A percentile compares a stretch with the other conserved stretches of the same genome.
Conservation (phyloP, 1,140 invertebrate genomes). For the Ganaspis sp. region DNA sequence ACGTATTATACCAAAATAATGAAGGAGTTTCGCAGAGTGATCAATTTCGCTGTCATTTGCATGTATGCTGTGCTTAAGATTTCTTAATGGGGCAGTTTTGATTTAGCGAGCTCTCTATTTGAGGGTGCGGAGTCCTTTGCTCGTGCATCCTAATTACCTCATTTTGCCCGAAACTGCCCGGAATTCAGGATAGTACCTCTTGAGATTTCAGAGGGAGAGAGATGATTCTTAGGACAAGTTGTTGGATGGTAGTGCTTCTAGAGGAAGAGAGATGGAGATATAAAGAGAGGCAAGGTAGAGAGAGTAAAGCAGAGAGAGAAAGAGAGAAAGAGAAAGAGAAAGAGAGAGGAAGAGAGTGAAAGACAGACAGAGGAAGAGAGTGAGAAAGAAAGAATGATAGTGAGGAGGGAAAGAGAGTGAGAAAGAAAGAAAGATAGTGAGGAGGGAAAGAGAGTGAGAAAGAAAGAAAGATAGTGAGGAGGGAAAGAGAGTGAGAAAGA, state of each 20-base stretch:
- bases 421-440: constrained; percentile 42
- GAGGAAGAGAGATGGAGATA: constrained; percentile 35
- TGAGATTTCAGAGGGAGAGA: constrained; percentile 44
- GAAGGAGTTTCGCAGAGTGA: constrained; percentile 33
- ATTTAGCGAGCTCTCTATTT: constrained; percentile 59
- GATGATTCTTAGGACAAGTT: constrained; percentile 44
- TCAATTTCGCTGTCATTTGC: constrained; percentile 62
- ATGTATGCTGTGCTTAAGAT: constrained; percentile 66
- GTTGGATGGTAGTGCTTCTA: constrained; percentile 34
- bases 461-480: constrained; percentile 36
- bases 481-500: constrained; percentile 22
- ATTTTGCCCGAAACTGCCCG: constrained; percentile 71
- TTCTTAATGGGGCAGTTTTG: constrained; percentile 70
- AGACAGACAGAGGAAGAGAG: constrained; percentile 17
- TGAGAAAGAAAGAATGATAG: constrained; percentile 30
- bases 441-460: constrained; percentile 30
- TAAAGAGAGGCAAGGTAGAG: constrained; percentile 32
- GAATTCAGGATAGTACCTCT: constrained; percentile 64
- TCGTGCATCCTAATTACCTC: constrained; percentile 75
- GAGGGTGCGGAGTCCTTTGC: constrained; percentile 48
- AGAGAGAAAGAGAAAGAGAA: constrained; percentile 39
- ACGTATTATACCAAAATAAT: neutral
- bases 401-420: too few species aligned
- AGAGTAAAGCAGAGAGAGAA: neutral
- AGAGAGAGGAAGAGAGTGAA: constrained; percentile 20